phyloP scores from a whole-genome alignment of 2,113 vertebrate genomes.

The Apus apus region DNA sequence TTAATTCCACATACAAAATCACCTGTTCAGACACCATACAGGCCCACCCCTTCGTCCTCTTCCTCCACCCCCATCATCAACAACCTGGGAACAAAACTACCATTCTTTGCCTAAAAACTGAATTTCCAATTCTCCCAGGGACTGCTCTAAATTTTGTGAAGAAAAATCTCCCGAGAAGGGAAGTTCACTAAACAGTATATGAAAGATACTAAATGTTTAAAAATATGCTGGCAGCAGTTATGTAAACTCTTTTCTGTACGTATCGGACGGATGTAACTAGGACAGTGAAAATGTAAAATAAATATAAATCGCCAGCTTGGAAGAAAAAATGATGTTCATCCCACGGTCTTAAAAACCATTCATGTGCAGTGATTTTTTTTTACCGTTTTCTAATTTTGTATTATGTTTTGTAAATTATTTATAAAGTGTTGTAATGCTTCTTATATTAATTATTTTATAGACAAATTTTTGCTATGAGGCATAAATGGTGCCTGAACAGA shows the following conservation, averaged over 20 bases:
- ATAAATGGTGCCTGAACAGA: constrained; percentile 78
- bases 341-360: constrained; percentile 71
- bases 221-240: constrained; percentile 52
- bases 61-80: neutral
- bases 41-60: neutral
- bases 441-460: constrained; percentile 81
- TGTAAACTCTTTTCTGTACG: constrained; percentile 47
- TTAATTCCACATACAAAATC: neutral
- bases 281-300: constrained; percentile 68
- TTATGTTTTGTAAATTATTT: constrained; percentile 82
- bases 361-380: constrained; percentile 75
- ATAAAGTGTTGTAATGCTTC: constrained; percentile 81
- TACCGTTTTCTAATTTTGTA: constrained; percentile 82
- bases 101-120: constrained; percentile 37
- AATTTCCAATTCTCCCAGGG: constrained; percentile 61
- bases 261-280: constrained; percentile 63
- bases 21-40: neutral
- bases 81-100: constrained; percentile 44
- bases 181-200: constrained; percentile 56
- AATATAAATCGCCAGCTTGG: constrained; percentile 63
- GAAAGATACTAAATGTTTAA: constrained; percentile 72
- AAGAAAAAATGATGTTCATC: constrained; percentile 68
- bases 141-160: constrained; percentile 70
- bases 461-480: constrained; percentile 78
- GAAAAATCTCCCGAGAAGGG: constrained; percentile 56